Conservation (phyloP, 2,113 vertebrate species). For the Chloropsis cyanopogon region DNA sequence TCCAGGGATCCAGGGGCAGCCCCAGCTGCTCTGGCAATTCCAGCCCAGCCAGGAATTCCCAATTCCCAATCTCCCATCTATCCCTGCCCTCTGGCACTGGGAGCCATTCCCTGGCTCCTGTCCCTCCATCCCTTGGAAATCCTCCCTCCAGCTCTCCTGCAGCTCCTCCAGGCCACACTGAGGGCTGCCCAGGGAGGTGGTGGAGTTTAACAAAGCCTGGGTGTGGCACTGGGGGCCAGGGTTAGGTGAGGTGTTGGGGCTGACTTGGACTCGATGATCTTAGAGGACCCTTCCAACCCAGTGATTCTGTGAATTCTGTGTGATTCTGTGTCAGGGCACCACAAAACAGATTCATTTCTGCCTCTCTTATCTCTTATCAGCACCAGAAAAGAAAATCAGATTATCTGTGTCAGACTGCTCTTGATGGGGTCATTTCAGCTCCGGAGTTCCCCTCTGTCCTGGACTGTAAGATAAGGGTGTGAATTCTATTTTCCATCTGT, state of each 20-base stretch:
- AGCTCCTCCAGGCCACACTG: not conserved
- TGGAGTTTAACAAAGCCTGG: too few relatives aligned
- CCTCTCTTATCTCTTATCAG: not conserved
- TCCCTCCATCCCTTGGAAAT: too few relatives aligned
- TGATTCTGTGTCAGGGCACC: too few relatives aligned
- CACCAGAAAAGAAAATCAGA: not conserved
- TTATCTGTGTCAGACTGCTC: not conserved
- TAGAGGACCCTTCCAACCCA: too few relatives aligned
- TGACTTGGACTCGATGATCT: too few relatives aligned
- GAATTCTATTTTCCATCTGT: too few relatives aligned
- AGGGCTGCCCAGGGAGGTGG: too few relatives aligned
- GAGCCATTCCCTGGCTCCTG: not conserved
- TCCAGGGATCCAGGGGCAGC: not conserved
- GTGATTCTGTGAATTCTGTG: too few relatives aligned
- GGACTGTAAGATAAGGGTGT: too few relatives aligned
- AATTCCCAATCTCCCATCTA: not conserved
- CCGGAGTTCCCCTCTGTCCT: too few relatives aligned
- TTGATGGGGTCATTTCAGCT: not conserved
- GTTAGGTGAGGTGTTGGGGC: too few relatives aligned
- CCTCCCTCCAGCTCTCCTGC: not conserved
- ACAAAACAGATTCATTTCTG: not conserved
- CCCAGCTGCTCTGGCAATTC: not conserved
- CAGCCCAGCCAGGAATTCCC: not conserved
- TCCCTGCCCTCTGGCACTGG: not conserved
- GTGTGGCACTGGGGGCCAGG: too few relatives aligned